Conservation (phyloP, 2,113 vertebrate genomes). For the Mormyrus lacerda region DNA sequence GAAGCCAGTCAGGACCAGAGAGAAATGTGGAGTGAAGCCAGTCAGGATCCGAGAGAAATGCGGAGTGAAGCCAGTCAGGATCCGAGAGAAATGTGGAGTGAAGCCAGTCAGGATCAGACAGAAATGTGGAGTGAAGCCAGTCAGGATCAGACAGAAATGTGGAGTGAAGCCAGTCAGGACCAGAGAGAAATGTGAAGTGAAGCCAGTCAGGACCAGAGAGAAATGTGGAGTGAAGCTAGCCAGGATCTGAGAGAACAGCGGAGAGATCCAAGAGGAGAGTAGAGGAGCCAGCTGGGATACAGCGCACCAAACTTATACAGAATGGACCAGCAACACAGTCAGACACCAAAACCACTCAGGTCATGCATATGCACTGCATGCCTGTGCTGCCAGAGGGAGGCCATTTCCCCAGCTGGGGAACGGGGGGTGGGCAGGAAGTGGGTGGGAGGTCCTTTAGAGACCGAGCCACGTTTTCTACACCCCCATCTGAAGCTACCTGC, state of each 20-base stretch:
- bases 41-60: background rate
- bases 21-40: background rate
- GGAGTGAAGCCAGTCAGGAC: accelerated
- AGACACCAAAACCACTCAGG: background rate
- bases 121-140: no score
- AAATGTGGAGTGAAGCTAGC: no score
- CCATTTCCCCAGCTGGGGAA: background rate
- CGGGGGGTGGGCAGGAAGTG: background rate
- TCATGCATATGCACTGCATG: background rate
- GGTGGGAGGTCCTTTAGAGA: background rate
- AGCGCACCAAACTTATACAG: background rate
- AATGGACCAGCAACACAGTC: background rate
- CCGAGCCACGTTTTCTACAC: background rate
- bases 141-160: no score
- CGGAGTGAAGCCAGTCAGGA: background rate
- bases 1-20: background rate
- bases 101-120: no score
- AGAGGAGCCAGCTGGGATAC: no score
- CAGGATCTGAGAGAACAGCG: no score
- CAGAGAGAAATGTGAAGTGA: no score
- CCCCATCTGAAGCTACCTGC: background rate
- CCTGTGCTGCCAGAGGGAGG: background rate
- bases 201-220: no score
- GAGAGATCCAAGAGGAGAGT: no score
- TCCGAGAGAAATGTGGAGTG: no score